Base-by-base conservation (phyloP, 2,888 invertebrate species). In the Ichneumoninae sp. region DNA sequence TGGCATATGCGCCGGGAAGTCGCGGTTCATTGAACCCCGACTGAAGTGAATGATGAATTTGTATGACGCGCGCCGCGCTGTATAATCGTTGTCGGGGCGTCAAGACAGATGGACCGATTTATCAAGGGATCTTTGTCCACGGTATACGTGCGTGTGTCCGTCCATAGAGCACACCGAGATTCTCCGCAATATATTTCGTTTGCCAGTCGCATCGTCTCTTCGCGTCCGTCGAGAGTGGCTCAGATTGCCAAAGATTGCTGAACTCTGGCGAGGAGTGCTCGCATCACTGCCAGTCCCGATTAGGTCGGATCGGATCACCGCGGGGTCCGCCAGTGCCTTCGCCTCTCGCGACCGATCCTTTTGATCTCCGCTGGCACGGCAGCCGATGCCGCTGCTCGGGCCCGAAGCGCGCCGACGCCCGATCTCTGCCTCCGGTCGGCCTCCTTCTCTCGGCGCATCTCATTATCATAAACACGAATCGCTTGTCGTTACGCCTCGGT, bases 391-490 rank as follows among this genome's bases (percentile, higher is more conserved):
- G 54, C 50, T 50, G n/a, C 63, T 40, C 40, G 19, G 26, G 68
- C 54, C 54, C 40, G 44, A 10, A 47, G 54, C 66, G 52, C 19
- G 40, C 52, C 52, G 65, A 60, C 52, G 74, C 40, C 74, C 44
- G 40, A 1, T 26, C 52, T n/a, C 47, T 30, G 68, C 54, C 52
- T 40, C 77, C 47, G 13, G 65, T 8, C 47, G 13, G 70, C 8
- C 19, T 73, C 52, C 75, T 73, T 44, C 57, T 66, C 66, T 66
- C 66, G 54, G 68, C 69, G 66, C 68, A 65, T 50, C 84, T 87
- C 83, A 87, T 87, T 88, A 88, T 85, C 88, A 85, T 88, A 86
- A 86, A 88, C 85, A 85, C 82, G 82, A 76, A 83, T 86, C 71
- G 84, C 85, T 83, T 85, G 83, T 86, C 85, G 75, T 78, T 76